A percentile compares a stretch with the other conserved stretches of the same genome.
Conservation (phyloP, 2,113 vertebrate species). For the Microcebus lehilahytsara region DNA sequence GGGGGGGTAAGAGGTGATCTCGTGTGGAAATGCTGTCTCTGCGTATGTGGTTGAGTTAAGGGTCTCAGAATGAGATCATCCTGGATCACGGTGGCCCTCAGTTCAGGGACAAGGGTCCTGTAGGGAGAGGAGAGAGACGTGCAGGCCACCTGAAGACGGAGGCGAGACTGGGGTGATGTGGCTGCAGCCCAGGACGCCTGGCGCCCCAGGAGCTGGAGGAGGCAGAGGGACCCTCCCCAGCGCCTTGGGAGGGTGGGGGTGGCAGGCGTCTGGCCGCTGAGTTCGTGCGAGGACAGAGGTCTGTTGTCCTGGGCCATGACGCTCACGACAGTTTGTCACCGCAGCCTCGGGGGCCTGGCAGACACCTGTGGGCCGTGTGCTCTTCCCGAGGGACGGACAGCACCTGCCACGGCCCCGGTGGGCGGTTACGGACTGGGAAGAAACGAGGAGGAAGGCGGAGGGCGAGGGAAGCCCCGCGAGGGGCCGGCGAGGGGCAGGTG, state of each 20-base stretch:
- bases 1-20: neutral
- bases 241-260: too few relatives aligned
- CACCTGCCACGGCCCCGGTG: accelerated
- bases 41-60: neutral
- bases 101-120: too few relatives aligned
- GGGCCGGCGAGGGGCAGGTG: accelerated
- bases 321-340: accelerated
- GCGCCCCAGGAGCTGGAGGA: neutral
- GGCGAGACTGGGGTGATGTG: accelerated
- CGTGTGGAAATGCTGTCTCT: neutral
- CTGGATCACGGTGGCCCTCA: neutral
- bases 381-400: accelerated
- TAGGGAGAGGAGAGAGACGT: neutral
- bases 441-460: accelerated
- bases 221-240: too few relatives aligned
- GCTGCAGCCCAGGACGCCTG: neutral
- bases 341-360: accelerated
- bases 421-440: neutral
- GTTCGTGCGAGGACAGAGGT: accelerated
- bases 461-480: accelerated
- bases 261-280: neutral
- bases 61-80: neutral
- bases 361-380: accelerated
- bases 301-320: accelerated
- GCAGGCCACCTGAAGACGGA: accelerated